Conservation (phyloP, 2,888 invertebrate species). For the Chrysomela aeneicollis region DNA sequence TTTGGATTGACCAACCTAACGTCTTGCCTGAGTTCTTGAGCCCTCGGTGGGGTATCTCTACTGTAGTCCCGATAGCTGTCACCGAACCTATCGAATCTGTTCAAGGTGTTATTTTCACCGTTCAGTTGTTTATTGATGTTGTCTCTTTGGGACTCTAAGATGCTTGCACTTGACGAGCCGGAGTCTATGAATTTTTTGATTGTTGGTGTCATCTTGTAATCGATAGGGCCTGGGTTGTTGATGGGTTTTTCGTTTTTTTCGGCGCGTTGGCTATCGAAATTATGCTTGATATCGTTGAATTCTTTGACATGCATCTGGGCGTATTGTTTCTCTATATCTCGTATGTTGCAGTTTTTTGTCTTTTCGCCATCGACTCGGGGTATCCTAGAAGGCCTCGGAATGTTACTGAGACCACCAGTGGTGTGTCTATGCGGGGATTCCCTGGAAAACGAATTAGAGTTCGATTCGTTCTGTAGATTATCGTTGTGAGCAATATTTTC, state of each 20-base stretch:
- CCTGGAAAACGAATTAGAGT: slow-evolving; percentile 49
- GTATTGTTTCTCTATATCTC: slow-evolving; percentile 50
- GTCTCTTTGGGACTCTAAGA: slow-evolving; percentile 54
- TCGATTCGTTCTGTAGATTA: slow-evolving; percentile 57
- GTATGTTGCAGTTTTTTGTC: slow-evolving; percentile 29
- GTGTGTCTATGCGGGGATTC: slow-evolving; percentile 52
- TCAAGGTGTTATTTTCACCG: slow-evolving; percentile 25
- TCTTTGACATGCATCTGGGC: slow-evolving; percentile 54
- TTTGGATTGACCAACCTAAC: slow-evolving; percentile 58
- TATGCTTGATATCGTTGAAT: slow-evolving; percentile 51
- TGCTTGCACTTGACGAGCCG: slow-evolving; percentile 56
- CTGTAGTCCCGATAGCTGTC: slow-evolving; percentile 15
- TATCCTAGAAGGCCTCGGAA: slow-evolving; percentile 28
- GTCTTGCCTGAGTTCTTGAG: slow-evolving; percentile 54
- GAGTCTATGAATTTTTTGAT: slow-evolving; percentile 56
- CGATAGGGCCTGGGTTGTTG: slow-evolving; percentile 42
- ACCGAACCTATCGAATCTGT: slow-evolving; percentile 31
- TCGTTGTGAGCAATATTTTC: slow-evolving; percentile 46
- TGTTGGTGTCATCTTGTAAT: slow-evolving; percentile 47
- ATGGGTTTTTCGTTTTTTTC: slow-evolving; percentile 34
- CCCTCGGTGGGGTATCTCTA: slow-evolving; percentile 53
- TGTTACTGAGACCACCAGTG: slow-evolving; percentile 32
- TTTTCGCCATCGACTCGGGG: slow-evolving; percentile 37
- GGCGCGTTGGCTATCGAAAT: slow-evolving; percentile 43
- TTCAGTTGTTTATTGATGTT: slow-evolving; percentile 29